Evolutionary conservation across 2,888 invertebrate species (phyloP).

Genomic region (Argynnis bischoffii): DNA sequence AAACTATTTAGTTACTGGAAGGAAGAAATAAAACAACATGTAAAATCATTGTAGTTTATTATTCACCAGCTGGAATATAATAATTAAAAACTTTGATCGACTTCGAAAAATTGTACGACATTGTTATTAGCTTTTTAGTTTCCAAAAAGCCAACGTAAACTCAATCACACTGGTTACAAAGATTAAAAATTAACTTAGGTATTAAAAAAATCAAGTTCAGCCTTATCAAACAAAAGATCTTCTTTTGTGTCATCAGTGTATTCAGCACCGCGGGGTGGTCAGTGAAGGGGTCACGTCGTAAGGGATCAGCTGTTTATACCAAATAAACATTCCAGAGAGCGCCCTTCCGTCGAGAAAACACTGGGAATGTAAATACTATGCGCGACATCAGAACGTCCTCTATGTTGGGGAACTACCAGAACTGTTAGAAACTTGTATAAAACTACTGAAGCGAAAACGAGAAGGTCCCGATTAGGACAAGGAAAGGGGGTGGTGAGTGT

Average conservation of each 20-base stretch:
- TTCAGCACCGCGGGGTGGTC: slow-evolving; percentile 63
- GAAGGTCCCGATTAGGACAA: slow-evolving; percentile 46
- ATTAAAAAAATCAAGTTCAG: slow-evolving; percentile 77
- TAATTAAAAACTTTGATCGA: slow-evolving; percentile 76
- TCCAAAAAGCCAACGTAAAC: slow-evolving; percentile 66
- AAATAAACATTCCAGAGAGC: slow-evolving; percentile 73
- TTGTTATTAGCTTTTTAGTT: slow-evolving; percentile 59
- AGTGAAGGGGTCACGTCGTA: slow-evolving; percentile 70
- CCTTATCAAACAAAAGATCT: slow-evolving; percentile 81
- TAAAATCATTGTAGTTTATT: slow-evolving; percentile 76
- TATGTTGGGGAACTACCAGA: slow-evolving; percentile 51
- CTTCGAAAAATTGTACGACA: slow-evolving; percentile 77
- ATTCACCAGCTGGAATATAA: slow-evolving; percentile 76
- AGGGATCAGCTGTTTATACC: slow-evolving; percentile 47
- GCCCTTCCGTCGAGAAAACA: slow-evolving; percentile 73
- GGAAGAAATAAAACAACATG: slow-evolving; percentile 52
- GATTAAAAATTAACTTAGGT: slow-evolving; percentile 78
- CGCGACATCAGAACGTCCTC: slow-evolving; percentile 58
- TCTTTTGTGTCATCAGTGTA: slow-evolving; percentile 69
- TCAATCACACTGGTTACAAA: slow-evolving; percentile 72
- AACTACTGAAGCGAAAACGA: slow-evolving; percentile 65
- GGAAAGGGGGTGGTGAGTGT: slow-evolving; percentile 42
- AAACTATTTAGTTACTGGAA: background rate
- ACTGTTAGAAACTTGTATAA: slow-evolving; percentile 60
- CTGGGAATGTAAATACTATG: slow-evolving; percentile 74